Evolutionary conservation across 2,888 invertebrate genomes (phyloP).

Genomic region (Brenthis daphne): DNA sequence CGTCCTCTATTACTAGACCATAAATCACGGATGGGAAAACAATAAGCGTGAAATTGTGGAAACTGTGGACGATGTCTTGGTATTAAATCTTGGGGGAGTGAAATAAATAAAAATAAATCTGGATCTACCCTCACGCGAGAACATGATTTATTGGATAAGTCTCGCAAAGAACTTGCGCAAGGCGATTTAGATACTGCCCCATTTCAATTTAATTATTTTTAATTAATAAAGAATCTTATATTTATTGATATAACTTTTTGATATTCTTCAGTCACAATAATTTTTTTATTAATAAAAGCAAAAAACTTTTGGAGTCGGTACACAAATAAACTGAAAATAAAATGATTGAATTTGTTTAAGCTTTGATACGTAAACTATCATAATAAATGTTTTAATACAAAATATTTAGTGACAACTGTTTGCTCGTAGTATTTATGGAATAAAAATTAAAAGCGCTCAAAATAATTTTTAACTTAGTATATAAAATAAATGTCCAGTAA

Average conservation of each 20-base stretch:
- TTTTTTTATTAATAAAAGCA: not conserved
- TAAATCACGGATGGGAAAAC: conserved; percentile 83
- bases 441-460: too few relatives aligned
- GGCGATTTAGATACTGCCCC: conserved; percentile 43
- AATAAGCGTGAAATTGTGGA: conserved; percentile 83
- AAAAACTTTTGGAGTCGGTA: not conserved
- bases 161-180: conserved; percentile 41
- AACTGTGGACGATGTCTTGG: conserved; percentile 77
- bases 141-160: conserved; percentile 72
- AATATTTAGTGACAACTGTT: not conserved
- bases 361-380: too few relatives aligned
- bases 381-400: not conserved
- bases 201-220: conserved; percentile 56
- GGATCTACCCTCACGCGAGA: conserved; percentile 66
- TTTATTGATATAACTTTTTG: too few relatives aligned
- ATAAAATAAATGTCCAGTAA: too few relatives aligned
- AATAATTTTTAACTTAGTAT: too few relatives aligned
- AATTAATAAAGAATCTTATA: conserved; percentile 46
- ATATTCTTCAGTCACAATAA: too few relatives aligned
- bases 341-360: too few relatives aligned
- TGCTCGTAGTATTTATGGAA: too few relatives aligned
- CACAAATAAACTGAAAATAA: not conserved
- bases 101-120: conserved; percentile 82
- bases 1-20: conserved; percentile 76
- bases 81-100: conserved; percentile 81